These are phyloP conservation scores for Lithophane semibrunnea DNA, from an alignment of 2,888 invertebrate genomes.

Conservation along the genomic window DNA sequence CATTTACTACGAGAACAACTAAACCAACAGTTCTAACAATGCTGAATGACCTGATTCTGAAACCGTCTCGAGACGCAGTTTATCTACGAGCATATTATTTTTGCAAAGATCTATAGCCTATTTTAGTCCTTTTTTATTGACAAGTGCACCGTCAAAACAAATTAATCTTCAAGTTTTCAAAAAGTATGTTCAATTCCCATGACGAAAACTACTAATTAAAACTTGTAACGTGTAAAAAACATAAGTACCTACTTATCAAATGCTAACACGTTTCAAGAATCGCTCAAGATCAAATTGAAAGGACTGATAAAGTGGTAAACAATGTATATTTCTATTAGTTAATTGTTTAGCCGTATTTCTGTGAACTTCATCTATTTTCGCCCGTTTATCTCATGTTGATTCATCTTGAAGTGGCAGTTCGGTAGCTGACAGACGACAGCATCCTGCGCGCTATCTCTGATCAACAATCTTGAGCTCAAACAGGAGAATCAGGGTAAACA, in stretches of 20 bases:
- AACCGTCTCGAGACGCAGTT: slow-evolving; percentile 1
- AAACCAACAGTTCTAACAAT: slow-evolving; percentile 21
- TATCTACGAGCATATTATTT: not conserved
- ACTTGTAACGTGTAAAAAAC: not conserved
- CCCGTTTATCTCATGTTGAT: slow-evolving; percentile 67
- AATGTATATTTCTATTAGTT: not conserved
- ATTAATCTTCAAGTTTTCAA: not conserved
- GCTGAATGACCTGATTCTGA: slow-evolving; percentile 45
- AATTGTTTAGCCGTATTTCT: slow-evolving; percentile 22
- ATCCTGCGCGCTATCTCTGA: slow-evolving; percentile 74
- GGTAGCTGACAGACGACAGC: slow-evolving; percentile 69
- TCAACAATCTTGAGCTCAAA: slow-evolving; percentile 66
- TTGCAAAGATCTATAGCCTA: not conserved
- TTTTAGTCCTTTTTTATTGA: not conserved
- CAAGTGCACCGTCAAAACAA: not conserved
- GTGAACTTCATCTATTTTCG: slow-evolving; percentile 45
- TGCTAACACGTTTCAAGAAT: not conserved
- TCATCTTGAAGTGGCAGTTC: slow-evolving; percentile 61
- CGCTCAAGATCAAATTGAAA: not conserved
- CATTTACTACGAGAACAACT: slow-evolving; percentile 31
- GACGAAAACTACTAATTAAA: not conserved
- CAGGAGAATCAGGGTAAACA: slow-evolving; percentile 69
- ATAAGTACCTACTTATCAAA: not conserved
- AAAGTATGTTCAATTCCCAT: not conserved
- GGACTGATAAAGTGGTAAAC: not conserved